phyloP scores from a whole-genome alignment of 2,113 vertebrate species.

The Chionomys nivalis region DNA sequence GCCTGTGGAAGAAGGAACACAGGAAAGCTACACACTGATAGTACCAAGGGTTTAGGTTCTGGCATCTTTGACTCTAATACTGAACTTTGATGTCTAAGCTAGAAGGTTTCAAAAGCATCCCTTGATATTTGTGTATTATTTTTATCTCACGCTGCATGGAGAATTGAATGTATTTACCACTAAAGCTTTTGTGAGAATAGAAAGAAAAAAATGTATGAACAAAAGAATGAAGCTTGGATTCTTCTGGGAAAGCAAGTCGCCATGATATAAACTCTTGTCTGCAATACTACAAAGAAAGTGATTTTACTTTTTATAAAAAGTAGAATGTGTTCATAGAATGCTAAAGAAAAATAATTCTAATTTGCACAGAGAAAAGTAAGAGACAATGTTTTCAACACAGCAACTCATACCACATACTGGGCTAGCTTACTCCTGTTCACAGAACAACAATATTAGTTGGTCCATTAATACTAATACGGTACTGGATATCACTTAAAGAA shows the following conservation, averaged over 20 bases:
- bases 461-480: not conserved
- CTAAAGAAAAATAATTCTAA: not conserved
- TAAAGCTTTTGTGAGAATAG: not conserved
- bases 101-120: not conserved
- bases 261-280: not conserved
- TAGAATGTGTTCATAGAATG: not conserved
- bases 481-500: not conserved
- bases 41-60: not conserved
- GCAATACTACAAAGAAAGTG: not conserved
- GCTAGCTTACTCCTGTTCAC: not conserved
- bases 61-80: not conserved
- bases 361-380: not conserved
- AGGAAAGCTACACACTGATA: not conserved
- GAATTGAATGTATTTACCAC: not conserved
- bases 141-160: not conserved
- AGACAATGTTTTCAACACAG: not conserved
- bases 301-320: not conserved
- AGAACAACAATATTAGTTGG: not conserved
- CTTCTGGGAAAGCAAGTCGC: not conserved
- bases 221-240: not conserved
- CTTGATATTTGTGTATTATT: not conserved
- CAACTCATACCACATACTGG: not conserved
- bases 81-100: conserved; percentile 1
- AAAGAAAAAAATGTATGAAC: not conserved
- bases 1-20: not conserved